phyloP scores from a whole-genome alignment of 2,888 invertebrate genomes.

The Ceratothoa steindachneri region DNA sequence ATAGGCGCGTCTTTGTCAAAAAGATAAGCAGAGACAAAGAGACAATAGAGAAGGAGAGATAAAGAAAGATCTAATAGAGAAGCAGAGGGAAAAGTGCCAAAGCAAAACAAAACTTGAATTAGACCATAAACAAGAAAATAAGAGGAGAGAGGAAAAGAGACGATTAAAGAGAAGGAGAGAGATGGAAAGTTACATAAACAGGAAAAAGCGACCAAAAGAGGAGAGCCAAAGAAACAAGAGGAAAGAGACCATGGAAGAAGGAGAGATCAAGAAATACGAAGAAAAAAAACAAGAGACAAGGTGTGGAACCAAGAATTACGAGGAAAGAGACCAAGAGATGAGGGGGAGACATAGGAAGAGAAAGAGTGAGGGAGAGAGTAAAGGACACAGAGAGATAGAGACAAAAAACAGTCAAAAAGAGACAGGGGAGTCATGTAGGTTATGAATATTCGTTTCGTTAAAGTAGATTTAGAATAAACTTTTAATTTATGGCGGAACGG shows the following conservation, averaged over 20 bases:
- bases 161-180: not conserved
- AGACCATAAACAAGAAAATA: not conserved
- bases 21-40: no score
- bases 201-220: not conserved
- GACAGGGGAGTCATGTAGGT: no score
- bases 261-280: not conserved
- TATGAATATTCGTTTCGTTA: no score
- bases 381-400: not conserved
- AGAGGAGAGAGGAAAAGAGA: not conserved
- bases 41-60: not conserved
- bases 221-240: not conserved
- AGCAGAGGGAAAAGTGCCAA: not conserved
- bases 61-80: no score
- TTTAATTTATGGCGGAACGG: no score
- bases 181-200: not conserved
- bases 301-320: not conserved
- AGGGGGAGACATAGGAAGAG: not conserved
- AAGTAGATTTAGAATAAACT: no score
- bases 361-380: constrained; percentile 16
- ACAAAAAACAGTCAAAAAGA: no score
- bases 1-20: no score
- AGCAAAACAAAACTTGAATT: not conserved
- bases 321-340: not conserved
- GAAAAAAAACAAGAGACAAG: not conserved
- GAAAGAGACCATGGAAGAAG: not conserved